Base-by-base conservation (phyloP, 1,140 invertebrate genomes). In the Nephotettix cincticeps region DNA sequence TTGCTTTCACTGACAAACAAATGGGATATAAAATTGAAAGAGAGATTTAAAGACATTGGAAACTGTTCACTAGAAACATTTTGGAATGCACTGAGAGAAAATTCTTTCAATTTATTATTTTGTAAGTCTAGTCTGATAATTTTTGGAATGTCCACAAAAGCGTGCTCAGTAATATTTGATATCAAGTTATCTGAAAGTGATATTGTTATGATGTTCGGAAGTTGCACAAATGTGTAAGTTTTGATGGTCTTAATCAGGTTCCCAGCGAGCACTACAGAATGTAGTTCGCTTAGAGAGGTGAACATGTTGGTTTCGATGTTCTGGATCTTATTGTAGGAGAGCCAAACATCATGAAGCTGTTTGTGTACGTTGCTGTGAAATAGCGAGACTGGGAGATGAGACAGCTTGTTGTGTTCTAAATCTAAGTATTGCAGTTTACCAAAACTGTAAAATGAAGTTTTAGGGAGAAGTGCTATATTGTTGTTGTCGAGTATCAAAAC, bases 401-500 rank as follows among this genome's bases (percentile, higher is more conserved):
- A 78, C 80, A 95, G 81, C 63, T 89, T 86, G 81, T 96, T 96
- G 36, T 91, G 93, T 76, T 94, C 93, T 73, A 96, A 80, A 82
- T 95, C 95, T 23, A 95, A 83, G 78, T 95, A 95, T 72, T 89
- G 88, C 14, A 96, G 78, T 74, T 90, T 87, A 1, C 86, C 83
- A 76, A 91, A 88, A 0, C 88, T 86, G 27, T 89, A 87, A 14
- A 88, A 83, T 0, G 84, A 79, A 0, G 81, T 80, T 25, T 87
- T 81, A 19, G 88, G 86, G 0, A 94, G 82, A 0, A 84, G 85
- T 75, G 89, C 87, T 71, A 95, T 87, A 77, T 93, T 91, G 75
- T 96, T 96, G 79, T 95, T 93, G 79, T 97, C 94, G 71, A 95
- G 81, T 17, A 93, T 91, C 29, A 97, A 81, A 91, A 92, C 94